Evolutionary conservation across 1,140 invertebrate genomes (phyloP), one percentile per base, ranked within the genome.

Genomic region (Forficula auricularia): DNA sequence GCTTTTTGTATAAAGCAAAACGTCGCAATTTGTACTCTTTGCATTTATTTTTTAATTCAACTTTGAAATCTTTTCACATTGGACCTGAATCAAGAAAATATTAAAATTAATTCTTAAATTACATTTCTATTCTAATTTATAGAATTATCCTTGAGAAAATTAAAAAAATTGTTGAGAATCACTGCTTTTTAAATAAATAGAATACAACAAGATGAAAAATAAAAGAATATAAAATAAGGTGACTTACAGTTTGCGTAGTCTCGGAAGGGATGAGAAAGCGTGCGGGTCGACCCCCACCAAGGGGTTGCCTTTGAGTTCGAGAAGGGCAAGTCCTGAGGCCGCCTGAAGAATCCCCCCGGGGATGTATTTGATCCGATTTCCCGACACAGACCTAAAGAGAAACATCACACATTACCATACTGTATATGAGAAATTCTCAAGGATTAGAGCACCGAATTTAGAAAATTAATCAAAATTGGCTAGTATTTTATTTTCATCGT

Each of bases 231-330:
- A n/a, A n/a, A n/a, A n/a, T n/a, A n/a, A n/a, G n/a, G n/a, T n/a
- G n/a, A 75, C 77, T 77, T 66, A 81, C 80, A 82, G 61, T 63
- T 79, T 80, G 47, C 73, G 65, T 16, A 82, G 65, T 48, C 68
- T 70, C 7, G 71, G 63, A 49, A 79, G 65, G 55, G 70, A 70
- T 10, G 69, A 71, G 54, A 81, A 78, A 13, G 77, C 70, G 33
- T 71, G 66, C 2, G 64, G 54, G 47, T 77, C 68, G 16, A 81
- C 74, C 33, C 65, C 66, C 15, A 68, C 66, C 45, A 80, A 61
- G 3, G 78, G 78, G 66, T 82, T 82, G 6, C 75, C 77, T 40
- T 74, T 71, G 40, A 82, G 60, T 52, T 82, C 78, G 32, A 81
- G 52, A 12, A 76, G 65, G 30, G 69, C 60, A 35, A 82, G 63